Percentiles rank a stretch among this genome's conserved stretches.
Evolutionary conservation across 1,140 invertebrate species (phyloP).

Genomic region (Brachionus plicatilis): DNA sequence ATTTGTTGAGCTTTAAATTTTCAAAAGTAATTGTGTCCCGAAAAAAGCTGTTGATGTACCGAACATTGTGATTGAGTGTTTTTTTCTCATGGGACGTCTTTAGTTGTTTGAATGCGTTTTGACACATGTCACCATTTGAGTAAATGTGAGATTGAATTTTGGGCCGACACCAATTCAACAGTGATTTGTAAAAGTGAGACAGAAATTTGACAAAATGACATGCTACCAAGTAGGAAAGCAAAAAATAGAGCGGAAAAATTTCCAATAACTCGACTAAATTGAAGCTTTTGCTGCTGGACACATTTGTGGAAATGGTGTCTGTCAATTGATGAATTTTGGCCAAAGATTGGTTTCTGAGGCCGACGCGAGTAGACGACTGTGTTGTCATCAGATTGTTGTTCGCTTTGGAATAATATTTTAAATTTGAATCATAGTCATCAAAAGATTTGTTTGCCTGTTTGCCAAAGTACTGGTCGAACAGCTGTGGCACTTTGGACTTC

Average conservation of each 20-base stretch:
- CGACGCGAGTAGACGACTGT: not conserved
- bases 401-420: not conserved
- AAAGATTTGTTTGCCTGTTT: not conserved
- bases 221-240: not conserved
- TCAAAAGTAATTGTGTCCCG: not conserved
- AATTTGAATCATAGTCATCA: not conserved
- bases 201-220: slow-evolving; percentile 5
- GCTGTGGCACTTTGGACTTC: not conserved
- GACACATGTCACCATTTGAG: not conserved
- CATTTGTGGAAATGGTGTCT: not conserved
- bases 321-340: not conserved
- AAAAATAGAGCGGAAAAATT: slow-evolving; percentile 22
- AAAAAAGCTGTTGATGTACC: not conserved
- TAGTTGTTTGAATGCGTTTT: not conserved
- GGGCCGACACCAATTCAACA: not conserved
- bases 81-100: not conserved
- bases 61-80: not conserved
- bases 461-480: not conserved
- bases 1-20: not conserved
- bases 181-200: not conserved
- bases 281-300: not conserved
- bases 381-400: not conserved
- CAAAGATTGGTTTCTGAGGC: not conserved
- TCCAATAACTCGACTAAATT: not conserved
- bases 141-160: not conserved